Base-by-base conservation (phyloP, 2,797 vertebrate species). In the Aeoliscus strigatus region DNA sequence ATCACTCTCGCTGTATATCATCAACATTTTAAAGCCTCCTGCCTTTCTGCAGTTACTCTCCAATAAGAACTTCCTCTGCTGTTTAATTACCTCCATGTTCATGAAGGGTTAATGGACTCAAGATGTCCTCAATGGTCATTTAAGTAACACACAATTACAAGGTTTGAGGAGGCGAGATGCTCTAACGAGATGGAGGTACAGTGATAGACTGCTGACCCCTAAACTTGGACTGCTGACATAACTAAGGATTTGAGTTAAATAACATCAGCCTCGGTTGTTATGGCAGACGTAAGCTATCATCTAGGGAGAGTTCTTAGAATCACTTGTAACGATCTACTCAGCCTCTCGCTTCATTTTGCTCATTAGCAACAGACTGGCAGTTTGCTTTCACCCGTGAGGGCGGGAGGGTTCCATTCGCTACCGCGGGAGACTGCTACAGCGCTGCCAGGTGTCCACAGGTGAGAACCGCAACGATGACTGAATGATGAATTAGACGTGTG, bases 401-500 rank as follows among this genome's bases (percentile, higher is more conserved):
- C 28, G 91, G 92, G 34, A 88, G 85, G 0, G 90, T 97, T 50
- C 94, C 96, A 4, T 97, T 92, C 10, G 94, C 92, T 70, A 97
- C 94, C 9, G 93, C 94, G 12, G 94, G 95, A 60, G 94, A 99
- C 81, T 97, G 95, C 82, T 98, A 93, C 84, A 99, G 95, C 3
- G 91, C 92, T 9, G 86, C 91, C 71, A 88, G 81, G 29, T 97
- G 95, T 79, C 93, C 96, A 5, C 94, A 98, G 94, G 95, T 96
- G 88, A 57, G 84, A 49, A 52, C 24, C n/a, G 26, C 55, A 23
- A 4, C 41, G 41, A 27, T 21, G 2, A 27, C 27, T 8, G 10
- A 15, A 4, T 33, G 29, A 14, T 30, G 18, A 3, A 3, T 21
- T 21, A n/a, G n/a, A n/a, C n/a, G n/a, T n/a, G n/a, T n/a, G n/a